Evolutionary conservation across 1,140 invertebrate genomes (phyloP), one percentile per base, ranked within the genome.

Genomic region (Trypoxylus dichotomus): DNA sequence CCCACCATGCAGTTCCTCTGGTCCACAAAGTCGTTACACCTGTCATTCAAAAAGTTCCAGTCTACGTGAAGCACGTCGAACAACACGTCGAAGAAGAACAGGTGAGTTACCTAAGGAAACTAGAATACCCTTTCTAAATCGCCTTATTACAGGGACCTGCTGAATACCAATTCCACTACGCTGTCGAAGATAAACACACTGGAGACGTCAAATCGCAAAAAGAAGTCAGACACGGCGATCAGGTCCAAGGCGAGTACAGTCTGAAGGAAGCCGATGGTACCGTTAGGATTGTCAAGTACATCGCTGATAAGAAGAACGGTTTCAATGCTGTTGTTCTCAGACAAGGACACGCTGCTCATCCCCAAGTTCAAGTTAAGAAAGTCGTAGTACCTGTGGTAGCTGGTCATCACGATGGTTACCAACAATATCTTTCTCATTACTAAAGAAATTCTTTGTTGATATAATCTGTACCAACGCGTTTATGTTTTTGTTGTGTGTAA

Each of bases 241-340:
- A 32, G 3, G 72, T 74, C 11, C 2, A 74, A 74, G 72, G 72
- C 8, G 32, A 74, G 19, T 74, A 74, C 72, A 15, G 32, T n/a
- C 41, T 74, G 41, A 43, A 41, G 29, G 72, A 74, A 74, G 32
- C 72, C 19, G 72, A 74, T 42, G 72, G 72, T 74, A 74, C 72
- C 15, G 21, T 32, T n/a, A 37, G 72, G 15, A 74, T 41, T 43
- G 72, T 74, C 1, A 74, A 41, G 19, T 74, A 74, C 19, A 37
- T 15, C 2, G 72, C 72, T 21, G 72, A 74, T 41, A 43, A 43
- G 19, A n/a, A 74, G 32, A 43, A 10, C 19, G 72, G 72, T 0
- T 74, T 74, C 21, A 74, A 74, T 21, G 72, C 72, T 74, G 72
- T 74, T 13, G 72, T 74, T 1, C 41, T 43, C 10, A 41, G 41